Base-by-base conservation (phyloP, 2,113 vertebrate genomes). In the Chrysochloris asiatica region DNA sequence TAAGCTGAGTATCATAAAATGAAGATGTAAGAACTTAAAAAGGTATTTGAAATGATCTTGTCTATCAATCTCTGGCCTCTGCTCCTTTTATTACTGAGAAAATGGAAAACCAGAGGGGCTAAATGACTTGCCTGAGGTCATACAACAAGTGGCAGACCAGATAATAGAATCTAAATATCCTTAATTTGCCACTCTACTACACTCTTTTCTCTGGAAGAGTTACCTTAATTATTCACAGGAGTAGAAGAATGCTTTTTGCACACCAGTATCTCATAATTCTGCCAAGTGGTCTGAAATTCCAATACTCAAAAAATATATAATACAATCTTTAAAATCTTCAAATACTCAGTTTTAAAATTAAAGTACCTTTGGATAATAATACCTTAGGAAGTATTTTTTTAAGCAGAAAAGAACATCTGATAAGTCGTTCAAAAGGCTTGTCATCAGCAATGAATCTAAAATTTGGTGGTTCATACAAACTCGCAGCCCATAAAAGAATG, bases 21-120 rank as follows among this genome's bases (percentile, higher is more conserved):
- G 38, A 76, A 86, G 45, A 79, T 45, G 4, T 24, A 83, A 67
- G 17, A 63, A 88, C 6, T 26, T 78, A 41, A 71, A 88, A 75
- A 73, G 9, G 19, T 22, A 26, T 71, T 65, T 84, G 54, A 71
- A 88, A 47, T 56, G 33, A 72, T 6, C 8, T 43, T 30, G 6
- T 16, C 43, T 61, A 17, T 1, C 17, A 56, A 26, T 3, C 4
- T 8, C 5, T 16, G 17, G 6, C 11, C 36, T 5, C 1, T 56
- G 54, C 22, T 63, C 22, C 7, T 81, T 50, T 72, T 43, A 43
- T 59, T 83, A 13, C 17, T 21, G 43, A 67, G 30, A 6, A 52
- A 67, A 43, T 56, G 50, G 30, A 48, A 43, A 11, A 7, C 24
- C 4, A 9, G 30, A 36, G 22, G 83, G 33, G 36, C 59, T 36